Evolutionary conservation across 2,113 vertebrate species (phyloP).

Genomic region (Lucifuga dentata): DNA sequence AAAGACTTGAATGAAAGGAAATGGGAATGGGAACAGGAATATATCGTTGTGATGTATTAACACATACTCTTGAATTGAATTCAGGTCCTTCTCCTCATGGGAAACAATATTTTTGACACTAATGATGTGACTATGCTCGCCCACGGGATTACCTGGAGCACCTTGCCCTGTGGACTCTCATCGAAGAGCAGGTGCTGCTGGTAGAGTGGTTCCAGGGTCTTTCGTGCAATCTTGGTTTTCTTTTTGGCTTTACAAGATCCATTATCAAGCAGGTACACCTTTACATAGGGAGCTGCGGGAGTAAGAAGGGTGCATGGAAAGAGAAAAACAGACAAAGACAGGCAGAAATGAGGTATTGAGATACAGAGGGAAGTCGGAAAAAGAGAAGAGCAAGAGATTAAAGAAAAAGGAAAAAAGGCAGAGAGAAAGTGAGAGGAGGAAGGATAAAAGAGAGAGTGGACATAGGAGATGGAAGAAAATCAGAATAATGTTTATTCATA

Average conservation of each 20-base stretch:
- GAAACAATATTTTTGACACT: too few relatives aligned
- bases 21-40: too few relatives aligned
- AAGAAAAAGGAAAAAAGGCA: neutral
- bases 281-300: slow-evolving; percentile 93
- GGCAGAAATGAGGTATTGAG: neutral
- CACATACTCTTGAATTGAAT: too few relatives aligned
- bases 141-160: slow-evolving; percentile 92
- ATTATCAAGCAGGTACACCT: slow-evolving; percentile 97
- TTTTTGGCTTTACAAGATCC: slow-evolving; percentile 98
- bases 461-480: neutral
- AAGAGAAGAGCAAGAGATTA: neutral
- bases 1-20: too few relatives aligned
- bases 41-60: too few relatives aligned
- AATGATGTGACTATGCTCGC: neutral
- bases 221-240: slow-evolving; percentile 99
- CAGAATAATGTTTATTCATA: too few relatives aligned
- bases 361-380: neutral
- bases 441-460: neutral
- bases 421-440: neutral
- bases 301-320: neutral
- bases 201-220: slow-evolving; percentile 99
- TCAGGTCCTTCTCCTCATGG: too few relatives aligned
- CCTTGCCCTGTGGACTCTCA: slow-evolving; percentile 97
- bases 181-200: slow-evolving; percentile 97
- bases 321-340: neutral